Evolutionary conservation across 2,113 vertebrate genomes (phyloP).

Genomic region (Podarcis raffonei): DNA sequence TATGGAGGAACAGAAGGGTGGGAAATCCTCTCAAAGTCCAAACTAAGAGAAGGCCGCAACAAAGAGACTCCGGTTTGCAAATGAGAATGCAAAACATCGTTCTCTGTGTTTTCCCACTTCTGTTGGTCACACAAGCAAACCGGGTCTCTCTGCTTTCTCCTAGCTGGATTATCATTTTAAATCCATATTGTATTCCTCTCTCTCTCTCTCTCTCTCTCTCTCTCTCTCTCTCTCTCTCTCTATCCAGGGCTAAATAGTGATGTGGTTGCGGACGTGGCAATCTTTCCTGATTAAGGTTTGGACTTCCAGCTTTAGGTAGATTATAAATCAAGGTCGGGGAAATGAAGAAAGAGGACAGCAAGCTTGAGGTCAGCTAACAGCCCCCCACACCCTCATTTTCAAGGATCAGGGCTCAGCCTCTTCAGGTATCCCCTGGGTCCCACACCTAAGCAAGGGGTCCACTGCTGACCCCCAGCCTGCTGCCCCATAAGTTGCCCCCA

Average conservation of each 20-base stretch:
- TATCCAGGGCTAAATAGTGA: not conserved
- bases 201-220: constrained; percentile 5
- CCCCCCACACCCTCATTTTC: not conserved
- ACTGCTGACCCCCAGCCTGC: not conserved
- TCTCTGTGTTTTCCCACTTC: not conserved
- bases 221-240: constrained; percentile 11
- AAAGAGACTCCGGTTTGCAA: not conserved
- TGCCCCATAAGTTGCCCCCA: no score
- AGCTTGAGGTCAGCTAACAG: no score
- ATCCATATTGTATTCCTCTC: constrained; percentile 42
- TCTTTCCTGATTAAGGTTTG: constrained; percentile 37
- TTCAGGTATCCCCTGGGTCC: no score
- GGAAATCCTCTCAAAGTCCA: no score
- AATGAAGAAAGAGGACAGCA: fast-evolving
- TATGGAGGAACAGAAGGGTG: not conserved
- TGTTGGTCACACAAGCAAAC: not conserved
- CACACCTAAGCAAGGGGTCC: not conserved
- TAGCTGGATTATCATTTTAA: constrained; percentile 55
- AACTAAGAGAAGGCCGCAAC: not conserved
- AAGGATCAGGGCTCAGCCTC: not conserved
- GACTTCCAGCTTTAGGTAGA: constrained; percentile 47
- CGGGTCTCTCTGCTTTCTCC: fast-evolving
- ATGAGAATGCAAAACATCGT: not conserved
- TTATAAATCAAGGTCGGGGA: constrained; percentile 51
- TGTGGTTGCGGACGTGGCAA: not conserved